A percentile compares a stretch with the other conserved stretches of the same genome.
These are phyloP conservation scores for Spodoptera picta DNA, from an alignment of 2,888 invertebrate genomes.

Conservation along the genomic window DNA sequence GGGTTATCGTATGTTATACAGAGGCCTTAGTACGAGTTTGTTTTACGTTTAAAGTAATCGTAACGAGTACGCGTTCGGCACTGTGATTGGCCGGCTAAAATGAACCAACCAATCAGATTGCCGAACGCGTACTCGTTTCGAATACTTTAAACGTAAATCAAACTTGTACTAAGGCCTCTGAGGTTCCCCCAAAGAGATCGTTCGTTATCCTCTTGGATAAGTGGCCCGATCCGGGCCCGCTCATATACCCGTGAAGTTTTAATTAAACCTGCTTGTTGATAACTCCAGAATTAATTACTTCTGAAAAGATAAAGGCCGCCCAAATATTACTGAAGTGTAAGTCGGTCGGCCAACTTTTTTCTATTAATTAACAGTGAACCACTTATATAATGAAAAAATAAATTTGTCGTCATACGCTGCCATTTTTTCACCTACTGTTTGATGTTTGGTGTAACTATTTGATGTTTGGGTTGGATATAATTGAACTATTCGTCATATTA, in stretches of 20 bases:
- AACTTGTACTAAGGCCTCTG: too few species aligned
- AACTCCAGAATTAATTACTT: slow-evolving; percentile 24
- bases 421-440: too few species aligned
- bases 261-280: slow-evolving; percentile 24
- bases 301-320: slow-evolving; percentile 7
- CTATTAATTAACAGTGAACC: not conserved
- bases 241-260: slow-evolving; percentile 30
- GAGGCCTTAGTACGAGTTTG: too few species aligned
- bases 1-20: slow-evolving; percentile 28
- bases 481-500: too few species aligned
- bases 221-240: not conserved
- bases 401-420: not conserved
- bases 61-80: too few species aligned
- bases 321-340: slow-evolving; percentile 13
- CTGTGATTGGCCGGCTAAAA: too few species aligned
- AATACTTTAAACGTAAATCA: too few species aligned
- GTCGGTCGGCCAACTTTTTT: slow-evolving; percentile 5
- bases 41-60: too few species aligned
- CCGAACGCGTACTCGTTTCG: too few species aligned
- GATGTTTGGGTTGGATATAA: too few species aligned
- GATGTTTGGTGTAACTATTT: too few species aligned
- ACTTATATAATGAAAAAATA: slow-evolving; percentile 1
- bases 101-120: too few species aligned
- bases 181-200: slow-evolving; percentile 11
- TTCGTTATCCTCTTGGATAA: slow-evolving; percentile 9